Conservation (phyloP, 2,113 vertebrate genomes). For the Caloenas nicobarica region DNA sequence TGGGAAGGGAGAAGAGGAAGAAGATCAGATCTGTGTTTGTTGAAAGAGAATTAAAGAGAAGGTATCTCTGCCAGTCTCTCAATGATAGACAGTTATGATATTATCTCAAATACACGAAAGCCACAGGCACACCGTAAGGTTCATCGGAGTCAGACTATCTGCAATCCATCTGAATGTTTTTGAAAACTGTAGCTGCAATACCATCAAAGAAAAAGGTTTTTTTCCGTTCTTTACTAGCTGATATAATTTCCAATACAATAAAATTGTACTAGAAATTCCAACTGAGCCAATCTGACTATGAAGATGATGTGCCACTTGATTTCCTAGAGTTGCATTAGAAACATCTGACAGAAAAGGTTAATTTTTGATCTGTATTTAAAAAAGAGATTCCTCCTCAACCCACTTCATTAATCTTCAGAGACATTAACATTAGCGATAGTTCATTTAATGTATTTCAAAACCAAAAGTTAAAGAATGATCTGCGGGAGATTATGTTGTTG, state of each 20-base stretch:
- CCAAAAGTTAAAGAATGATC: neutral
- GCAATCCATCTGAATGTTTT: neutral
- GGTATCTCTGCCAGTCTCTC: neutral
- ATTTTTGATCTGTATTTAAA: neutral
- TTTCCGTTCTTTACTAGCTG: neutral
- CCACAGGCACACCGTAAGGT: neutral
- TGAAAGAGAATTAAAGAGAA: neutral
- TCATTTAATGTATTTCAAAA: constrained; percentile 15
- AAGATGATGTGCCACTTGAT: neutral
- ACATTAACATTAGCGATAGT: neutral
- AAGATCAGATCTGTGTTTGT: neutral
- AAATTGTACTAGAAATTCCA: neutral
- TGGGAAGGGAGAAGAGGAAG: neutral
- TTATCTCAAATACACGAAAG: neutral
- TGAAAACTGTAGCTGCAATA: neutral
- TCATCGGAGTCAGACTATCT: neutral
- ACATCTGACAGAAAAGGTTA: neutral
- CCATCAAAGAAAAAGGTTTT: neutral
- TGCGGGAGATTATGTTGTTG: neutral
- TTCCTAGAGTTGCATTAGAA: constrained; percentile 3
- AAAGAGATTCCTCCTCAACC: neutral
- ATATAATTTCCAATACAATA: neutral
- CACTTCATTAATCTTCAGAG: neutral
- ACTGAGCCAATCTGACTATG: neutral
- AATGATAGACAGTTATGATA: neutral